Evolutionary conservation across 2,113 vertebrate genomes (phyloP).

Genomic region (Hippocampus barbouri): DNA sequence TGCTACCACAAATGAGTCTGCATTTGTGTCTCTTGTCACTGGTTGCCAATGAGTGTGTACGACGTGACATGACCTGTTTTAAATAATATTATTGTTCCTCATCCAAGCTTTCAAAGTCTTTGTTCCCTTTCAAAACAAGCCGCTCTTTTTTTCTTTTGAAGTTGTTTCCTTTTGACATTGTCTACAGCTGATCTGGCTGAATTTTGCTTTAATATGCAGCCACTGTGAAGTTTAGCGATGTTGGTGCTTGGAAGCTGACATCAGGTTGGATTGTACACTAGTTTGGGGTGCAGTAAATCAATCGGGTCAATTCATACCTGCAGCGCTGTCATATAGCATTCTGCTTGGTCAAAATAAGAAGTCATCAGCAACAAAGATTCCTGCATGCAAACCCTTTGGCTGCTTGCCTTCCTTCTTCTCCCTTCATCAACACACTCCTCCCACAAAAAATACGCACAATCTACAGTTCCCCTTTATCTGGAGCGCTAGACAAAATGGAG

Average conservation of each 20-base stretch:
- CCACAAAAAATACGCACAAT: conserved; percentile 12
- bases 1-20: conserved; percentile 16
- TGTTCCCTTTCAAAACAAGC: conserved; percentile 14
- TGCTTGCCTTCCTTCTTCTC: conserved; percentile 11
- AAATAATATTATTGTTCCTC: conserved; percentile 9
- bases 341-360: conserved; percentile 45
- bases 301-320: conserved; percentile 28
- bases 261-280: conserved; percentile 30
- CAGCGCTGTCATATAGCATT: conserved; percentile 41
- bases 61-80: conserved; percentile 8
- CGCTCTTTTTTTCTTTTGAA: conserved; percentile 3
- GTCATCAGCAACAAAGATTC: conserved; percentile 19
- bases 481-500: conserved; percentile 25
- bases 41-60: conserved; percentile 25
- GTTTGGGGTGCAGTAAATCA: conserved; percentile 13
- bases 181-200: conserved; percentile 29
- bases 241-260: conserved; percentile 28
- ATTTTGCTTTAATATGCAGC: conserved; percentile 19
- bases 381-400: conserved; percentile 30
- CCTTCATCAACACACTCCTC: conserved; percentile 4
- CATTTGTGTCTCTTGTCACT: conserved; percentile 13
- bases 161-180: conserved; percentile 28
- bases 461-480: conserved; percentile 12
- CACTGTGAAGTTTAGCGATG: conserved; percentile 10
- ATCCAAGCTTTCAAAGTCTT: neutral